Percentiles rank a stretch among this genome's conserved stretches.
phyloP scores from a whole-genome alignment of 1,140 invertebrate genomes.

The Achatina immaculata region DNA sequence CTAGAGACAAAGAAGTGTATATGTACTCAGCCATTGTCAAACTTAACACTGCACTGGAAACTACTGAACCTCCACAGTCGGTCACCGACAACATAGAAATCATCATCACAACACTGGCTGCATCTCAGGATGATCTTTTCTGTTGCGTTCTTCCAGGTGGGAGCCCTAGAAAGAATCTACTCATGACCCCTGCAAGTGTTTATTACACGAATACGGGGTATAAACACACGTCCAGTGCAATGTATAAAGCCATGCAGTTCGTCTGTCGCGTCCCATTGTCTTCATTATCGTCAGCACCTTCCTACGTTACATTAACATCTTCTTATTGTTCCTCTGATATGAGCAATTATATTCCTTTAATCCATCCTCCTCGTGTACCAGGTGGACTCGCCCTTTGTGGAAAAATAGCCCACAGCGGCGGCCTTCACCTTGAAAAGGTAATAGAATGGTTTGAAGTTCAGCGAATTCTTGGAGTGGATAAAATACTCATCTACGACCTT shows the following conservation, averaged over 20 bases:
- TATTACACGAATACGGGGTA: too few relatives aligned
- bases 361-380: neutral
- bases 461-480: neutral
- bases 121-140: neutral
- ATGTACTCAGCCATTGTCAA: constrained; percentile 37
- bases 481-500: neutral
- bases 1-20: neutral
- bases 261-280: too few relatives aligned
- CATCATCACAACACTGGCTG: neutral
- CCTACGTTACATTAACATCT: neutral
- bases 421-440: neutral
- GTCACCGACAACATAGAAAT: neutral
- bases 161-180: neutral
- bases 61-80: too few relatives aligned
- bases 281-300: too few relatives aligned
- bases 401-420: neutral
- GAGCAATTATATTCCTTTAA: neutral
- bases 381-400: neutral
- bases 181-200: neutral
- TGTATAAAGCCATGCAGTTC: too few relatives aligned
- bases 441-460: too few relatives aligned
- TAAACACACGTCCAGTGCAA: too few relatives aligned
- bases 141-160: neutral
- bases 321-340: neutral
- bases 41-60: constrained; percentile 57